These are phyloP conservation scores for Hirudinaria manillensis DNA, from an alignment of 2,888 invertebrate genomes.

Conservation along the genomic window DNA sequence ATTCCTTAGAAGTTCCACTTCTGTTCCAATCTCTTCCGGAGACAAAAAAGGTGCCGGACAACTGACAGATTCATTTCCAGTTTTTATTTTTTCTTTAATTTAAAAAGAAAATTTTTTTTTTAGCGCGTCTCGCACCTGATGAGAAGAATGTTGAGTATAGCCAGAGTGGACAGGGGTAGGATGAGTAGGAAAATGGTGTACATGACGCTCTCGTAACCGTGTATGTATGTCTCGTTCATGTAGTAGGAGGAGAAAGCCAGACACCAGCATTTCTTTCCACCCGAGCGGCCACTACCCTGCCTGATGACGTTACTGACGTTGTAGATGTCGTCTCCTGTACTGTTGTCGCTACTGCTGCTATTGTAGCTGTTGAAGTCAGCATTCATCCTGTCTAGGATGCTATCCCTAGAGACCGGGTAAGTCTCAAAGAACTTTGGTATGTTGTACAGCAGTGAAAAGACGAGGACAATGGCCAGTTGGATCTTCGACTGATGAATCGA, in stretches of 20 bases:
- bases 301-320: not conserved
- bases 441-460: slow-evolving; percentile 38
- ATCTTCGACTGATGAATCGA: slow-evolving; percentile 37
- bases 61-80: too few relatives aligned
- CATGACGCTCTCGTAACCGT: slow-evolving; percentile 35
- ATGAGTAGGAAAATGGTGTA: slow-evolving; percentile 38
- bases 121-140: slow-evolving; percentile 27
- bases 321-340: not conserved
- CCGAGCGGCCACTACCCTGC: not conserved
- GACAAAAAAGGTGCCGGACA: too few relatives aligned
- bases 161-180: slow-evolving; percentile 38
- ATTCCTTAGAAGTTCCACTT: too few relatives aligned
- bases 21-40: too few relatives aligned
- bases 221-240: slow-evolving; percentile 26
- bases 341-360: not conserved
- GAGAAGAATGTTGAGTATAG: slow-evolving; percentile 39
- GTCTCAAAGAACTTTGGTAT: slow-evolving; percentile 37
- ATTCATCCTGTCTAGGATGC: not conserved
- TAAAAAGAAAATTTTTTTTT: too few relatives aligned
- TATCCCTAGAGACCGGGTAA: slow-evolving; percentile 19
- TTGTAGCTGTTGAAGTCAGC: not conserved
- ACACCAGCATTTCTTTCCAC: slow-evolving; percentile 12
- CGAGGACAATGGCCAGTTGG: slow-evolving; percentile 35
- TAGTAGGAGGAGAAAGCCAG: slow-evolving; percentile 27
- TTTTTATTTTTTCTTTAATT: too few relatives aligned